Base-by-base conservation (phyloP, 1,140 invertebrate genomes). In the Helicoverpa zea region DNA sequence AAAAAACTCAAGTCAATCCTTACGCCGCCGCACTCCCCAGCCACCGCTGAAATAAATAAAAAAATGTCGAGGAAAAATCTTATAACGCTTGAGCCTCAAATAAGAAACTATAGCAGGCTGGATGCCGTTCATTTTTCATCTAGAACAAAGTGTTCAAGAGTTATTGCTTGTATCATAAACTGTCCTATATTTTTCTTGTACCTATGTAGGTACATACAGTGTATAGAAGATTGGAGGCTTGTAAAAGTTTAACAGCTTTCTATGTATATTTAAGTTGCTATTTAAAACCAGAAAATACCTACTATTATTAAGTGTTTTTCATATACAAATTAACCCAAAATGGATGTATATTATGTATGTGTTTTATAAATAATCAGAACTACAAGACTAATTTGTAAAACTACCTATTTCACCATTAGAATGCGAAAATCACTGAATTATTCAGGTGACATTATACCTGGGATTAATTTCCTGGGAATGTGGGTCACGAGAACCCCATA, bases 91-190 rank as follows among this genome's bases (percentile, higher is more conserved):
- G 23, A 3, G 52, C 51, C 70, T 74, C 68, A 74, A 43, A 58
- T 68, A 74, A 58, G 58, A 74, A 58, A 58, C 70, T 74, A 35
- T 43, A 74, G 54, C 3, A 58, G 70, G 18, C 23, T 58, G 51
- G 11, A n/a, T 16, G 52, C 35, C 13, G 30, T 58, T 43, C 70
- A 74, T 74, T 56, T 58, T 35, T 74, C 70, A 74, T 54, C 52
- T 14, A 1, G 13, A 51, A 47, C 35, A 68, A 43, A 74, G 30
- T 56, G 70, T 74, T 74, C 52, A 13, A 5, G 47, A 14, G 70
- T 56, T 74, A 74, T 58, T 72, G 51, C 68, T 18, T 54, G 29
- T 51, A 72, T 72, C 64, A 30, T 54, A 72, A n/a, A 29, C 29
- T 2, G 16, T 14, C 13, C 43, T 58, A 35, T 23, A 58, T 74